Evolutionary conservation across 2,888 invertebrate genomes (phyloP), one percentile per base, ranked within the genome.

Genomic region (Anthrax anthrax): DNA sequence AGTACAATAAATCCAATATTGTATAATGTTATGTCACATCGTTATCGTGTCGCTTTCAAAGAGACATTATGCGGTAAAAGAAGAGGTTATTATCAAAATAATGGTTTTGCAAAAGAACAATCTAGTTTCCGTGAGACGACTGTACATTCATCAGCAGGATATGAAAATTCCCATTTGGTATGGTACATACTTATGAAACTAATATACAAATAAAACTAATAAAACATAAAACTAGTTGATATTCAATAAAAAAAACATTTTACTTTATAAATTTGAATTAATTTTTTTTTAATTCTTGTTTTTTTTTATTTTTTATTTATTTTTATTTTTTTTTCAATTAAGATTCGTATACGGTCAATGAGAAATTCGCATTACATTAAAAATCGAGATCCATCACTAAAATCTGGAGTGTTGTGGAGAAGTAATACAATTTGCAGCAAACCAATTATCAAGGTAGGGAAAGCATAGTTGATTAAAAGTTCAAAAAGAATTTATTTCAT

Each of bases 1-100:
- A 80, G 84, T n/a, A 88, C 88, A 1, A 77, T 88, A 54, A 90
- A 90, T 69, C 90, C 89, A 0, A 84, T 90, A 52, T 69, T 90
- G 0, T 89, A 90, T 65, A 90, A 87, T 63, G 76, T 88, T 2
- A 87, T 90, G 87, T 79, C 74, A 47, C 65, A 60, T 58, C 81
- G 82, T 57, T 90, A 88, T 69, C 73, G 88, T 17, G 73, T 76
- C 17, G 87, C 88, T 0, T 87, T 88, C 62, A 77, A 76, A 50
- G 80, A 82, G 59, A 82, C 83, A 0, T 71, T 86, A 45, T 81
- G 81, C 63, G 80, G 82, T 54, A 71, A 72, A 12, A 70, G 63
- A 29, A 66, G 65, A 2, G 60, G 61, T 1, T 65, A 69, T 46
- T 63, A 58, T 52, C 61, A 55, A 44, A 65, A 62, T 47, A 73